phyloP scores from a whole-genome alignment of 2,888 invertebrate genomes.

The Heliconius aoede region DNA sequence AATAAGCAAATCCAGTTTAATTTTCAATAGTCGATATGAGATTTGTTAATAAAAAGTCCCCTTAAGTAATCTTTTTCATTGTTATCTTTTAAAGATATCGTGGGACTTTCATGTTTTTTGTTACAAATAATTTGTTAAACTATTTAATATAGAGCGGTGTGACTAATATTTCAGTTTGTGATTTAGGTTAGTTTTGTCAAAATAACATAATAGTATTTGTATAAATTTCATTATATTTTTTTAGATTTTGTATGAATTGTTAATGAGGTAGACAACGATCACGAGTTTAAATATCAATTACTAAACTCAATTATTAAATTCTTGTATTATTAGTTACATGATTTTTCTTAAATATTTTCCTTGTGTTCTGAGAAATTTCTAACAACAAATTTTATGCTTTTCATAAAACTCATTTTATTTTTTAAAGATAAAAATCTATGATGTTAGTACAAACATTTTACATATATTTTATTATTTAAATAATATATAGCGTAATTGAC shows the following conservation, averaged over 20 bases:
- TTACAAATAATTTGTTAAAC: slow-evolving; percentile 17
- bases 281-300: too few relatives aligned
- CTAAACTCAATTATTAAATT: too few relatives aligned
- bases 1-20: slow-evolving; percentile 29
- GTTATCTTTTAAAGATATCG: slow-evolving; percentile 31
- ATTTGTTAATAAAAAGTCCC: slow-evolving; percentile 24
- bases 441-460: too few relatives aligned
- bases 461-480: too few relatives aligned
- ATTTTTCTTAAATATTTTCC: background rate
- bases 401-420: background rate
- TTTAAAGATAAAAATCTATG: background rate
- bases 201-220: background rate
- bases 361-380: background rate
- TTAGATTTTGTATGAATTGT: background rate
- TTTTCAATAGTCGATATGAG: slow-evolving; percentile 23
- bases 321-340: too few relatives aligned
- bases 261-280: too few relatives aligned
- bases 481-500: background rate
- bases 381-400: background rate
- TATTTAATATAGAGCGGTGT: slow-evolving; percentile 23
- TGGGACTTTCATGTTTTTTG: slow-evolving; percentile 30
- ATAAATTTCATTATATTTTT: background rate
- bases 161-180: background rate
- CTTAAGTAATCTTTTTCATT: slow-evolving; percentile 17
- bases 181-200: slow-evolving; percentile 16